Conservation (phyloP, 53 echinoderm and acorn worm genomes). For the Holothuria leucospilota region DNA sequence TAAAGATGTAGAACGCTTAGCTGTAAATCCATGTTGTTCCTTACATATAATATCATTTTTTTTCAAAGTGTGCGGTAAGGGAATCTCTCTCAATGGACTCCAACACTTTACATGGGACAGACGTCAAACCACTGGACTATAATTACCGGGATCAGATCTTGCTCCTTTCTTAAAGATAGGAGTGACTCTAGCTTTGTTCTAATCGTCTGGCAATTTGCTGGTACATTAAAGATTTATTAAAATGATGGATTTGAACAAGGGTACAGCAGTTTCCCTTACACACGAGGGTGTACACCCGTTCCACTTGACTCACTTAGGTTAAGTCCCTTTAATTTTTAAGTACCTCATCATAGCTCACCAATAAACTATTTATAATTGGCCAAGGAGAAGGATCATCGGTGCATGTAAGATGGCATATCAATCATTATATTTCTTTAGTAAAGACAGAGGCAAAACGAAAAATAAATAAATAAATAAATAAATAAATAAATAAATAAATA, state of each 20-base stretch:
- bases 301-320: too few relatives aligned
- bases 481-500: too few relatives aligned
- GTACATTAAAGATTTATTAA: background rate
- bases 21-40: background rate
- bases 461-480: too few relatives aligned
- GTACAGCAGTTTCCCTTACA: background rate
- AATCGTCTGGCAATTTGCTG: background rate
- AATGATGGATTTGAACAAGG: background rate
- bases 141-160: background rate
- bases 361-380: too few relatives aligned
- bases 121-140: background rate
- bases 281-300: too few relatives aligned
- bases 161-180: background rate
- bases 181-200: background rate
- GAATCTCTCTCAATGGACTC: slow-evolving; percentile 21
- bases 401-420: too few relatives aligned
- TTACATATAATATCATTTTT: background rate
- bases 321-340: too few relatives aligned
- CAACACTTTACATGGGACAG: background rate
- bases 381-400: too few relatives aligned
- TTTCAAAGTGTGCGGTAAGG: slow-evolving; percentile 13
- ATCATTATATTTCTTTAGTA: too few relatives aligned
- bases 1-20: background rate
- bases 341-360: too few relatives aligned
- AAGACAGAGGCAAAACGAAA: too few relatives aligned